Evolutionary conservation across 2,113 vertebrate species (phyloP).

Genomic region (Monopterus albus): DNA sequence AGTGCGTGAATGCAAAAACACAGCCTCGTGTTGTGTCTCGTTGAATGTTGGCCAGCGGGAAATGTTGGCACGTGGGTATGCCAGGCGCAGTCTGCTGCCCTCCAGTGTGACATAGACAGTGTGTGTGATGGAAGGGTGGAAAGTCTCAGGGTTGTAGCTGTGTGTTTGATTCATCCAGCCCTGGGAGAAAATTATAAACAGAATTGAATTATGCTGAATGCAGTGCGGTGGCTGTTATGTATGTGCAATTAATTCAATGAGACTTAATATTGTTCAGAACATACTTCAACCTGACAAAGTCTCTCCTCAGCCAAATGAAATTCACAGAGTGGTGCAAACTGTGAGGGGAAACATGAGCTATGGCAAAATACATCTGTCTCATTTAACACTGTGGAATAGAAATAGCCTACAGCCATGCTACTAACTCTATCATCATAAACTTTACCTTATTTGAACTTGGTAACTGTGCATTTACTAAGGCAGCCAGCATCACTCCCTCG

Average conservation of each 20-base stretch:
- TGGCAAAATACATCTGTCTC: constrained; percentile 44
- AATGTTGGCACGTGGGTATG: constrained; percentile 82
- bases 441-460: constrained; percentile 3
- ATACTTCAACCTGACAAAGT: not conserved
- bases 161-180: constrained; percentile 90
- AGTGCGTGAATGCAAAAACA: constrained; percentile 73
- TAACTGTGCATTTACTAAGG: constrained; percentile 4
- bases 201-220: not conserved
- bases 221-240: not conserved
- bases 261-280: too few species aligned
- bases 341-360: constrained; percentile 65
- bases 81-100: constrained; percentile 79
- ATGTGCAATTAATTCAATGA: not conserved
- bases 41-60: constrained; percentile 81
- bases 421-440: not conserved
- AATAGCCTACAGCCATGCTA: constrained; percentile 17
- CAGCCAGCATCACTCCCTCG: not conserved
- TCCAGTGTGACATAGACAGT: constrained; percentile 84
- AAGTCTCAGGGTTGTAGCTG: constrained; percentile 84
- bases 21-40: constrained; percentile 73
- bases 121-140: constrained; percentile 82
- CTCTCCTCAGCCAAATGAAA: constrained; percentile 19
- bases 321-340: constrained; percentile 17
- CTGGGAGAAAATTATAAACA: constrained; percentile 62
- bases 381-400: constrained; percentile 42